Percentiles rank a stretch among this genome's conserved stretches.
Evolutionary conservation across 2,888 invertebrate genomes (phyloP).

Genomic region (Amiota minor): DNA sequence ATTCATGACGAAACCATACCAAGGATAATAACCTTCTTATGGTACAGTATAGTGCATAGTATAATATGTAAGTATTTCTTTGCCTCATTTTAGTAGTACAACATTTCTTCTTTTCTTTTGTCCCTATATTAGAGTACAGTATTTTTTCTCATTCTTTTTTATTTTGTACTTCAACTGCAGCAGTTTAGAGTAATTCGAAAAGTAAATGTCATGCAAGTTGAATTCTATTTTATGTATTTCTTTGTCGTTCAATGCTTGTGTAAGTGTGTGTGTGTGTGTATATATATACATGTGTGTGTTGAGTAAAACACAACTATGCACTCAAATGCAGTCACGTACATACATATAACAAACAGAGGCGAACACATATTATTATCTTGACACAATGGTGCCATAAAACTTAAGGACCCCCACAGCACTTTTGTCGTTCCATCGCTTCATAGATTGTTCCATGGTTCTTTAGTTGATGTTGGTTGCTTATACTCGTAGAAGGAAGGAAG

Average conservation of each 20-base stretch:
- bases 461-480: too few species aligned
- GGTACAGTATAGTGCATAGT: background rate
- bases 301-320: conserved; percentile 61
- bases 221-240: conserved; percentile 56
- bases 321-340: conserved; percentile 66
- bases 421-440: conserved; percentile 30
- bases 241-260: background rate
- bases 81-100: too few species aligned
- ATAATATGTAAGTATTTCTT: too few species aligned
- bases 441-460: too few species aligned
- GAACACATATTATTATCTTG: conserved; percentile 65
- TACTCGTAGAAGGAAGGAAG: too few species aligned
- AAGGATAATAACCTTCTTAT: background rate
- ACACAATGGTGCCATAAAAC: conserved; percentile 69
- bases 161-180: conserved; percentile 44
- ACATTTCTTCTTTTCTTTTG: too few species aligned
- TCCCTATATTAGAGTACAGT: too few species aligned
- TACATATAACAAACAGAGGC: conserved; percentile 28
- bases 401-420: conserved; percentile 64
- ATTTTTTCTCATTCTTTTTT: conserved; percentile 10
- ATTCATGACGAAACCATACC: background rate
- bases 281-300: conserved; percentile 27
- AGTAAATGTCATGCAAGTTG: conserved; percentile 60
- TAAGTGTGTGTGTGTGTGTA: conserved; percentile 36
- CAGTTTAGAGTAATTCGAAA: conserved; percentile 65